Percentiles rank a stretch among this genome's conserved stretches.
Conservation (phyloP, 2,888 invertebrate genomes). For the Lasioglossum zephyrum region DNA sequence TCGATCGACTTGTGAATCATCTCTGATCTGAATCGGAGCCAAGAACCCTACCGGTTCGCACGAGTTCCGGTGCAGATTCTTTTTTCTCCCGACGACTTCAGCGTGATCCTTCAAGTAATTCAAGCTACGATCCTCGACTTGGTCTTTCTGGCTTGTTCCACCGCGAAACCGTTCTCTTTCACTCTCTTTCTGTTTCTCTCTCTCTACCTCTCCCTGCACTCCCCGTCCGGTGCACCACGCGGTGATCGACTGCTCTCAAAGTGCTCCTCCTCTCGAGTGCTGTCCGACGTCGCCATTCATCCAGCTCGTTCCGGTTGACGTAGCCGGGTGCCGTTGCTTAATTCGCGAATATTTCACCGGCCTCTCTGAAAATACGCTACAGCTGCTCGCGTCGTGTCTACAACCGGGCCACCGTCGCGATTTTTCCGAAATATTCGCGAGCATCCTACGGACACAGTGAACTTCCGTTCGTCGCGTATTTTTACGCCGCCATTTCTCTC, state of each 20-base stretch:
- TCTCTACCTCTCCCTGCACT: constrained; percentile 2
- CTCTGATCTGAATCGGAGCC: constrained; percentile 30
- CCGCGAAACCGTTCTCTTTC: constrained; percentile 1
- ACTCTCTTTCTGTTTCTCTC: constrained; percentile 3
- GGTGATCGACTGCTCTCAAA: constrained; percentile 59
- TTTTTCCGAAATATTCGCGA: constrained; percentile 56
- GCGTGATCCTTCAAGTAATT: constrained; percentile 45
- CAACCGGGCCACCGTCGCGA: constrained; percentile 62
- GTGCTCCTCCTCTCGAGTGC: constrained; percentile 68
- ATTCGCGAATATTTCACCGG: constrained; percentile 79
- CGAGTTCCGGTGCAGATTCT: constrained; percentile 18
- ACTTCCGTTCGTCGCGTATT: constrained; percentile 56
- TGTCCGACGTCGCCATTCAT: constrained; percentile 80
- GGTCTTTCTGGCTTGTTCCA: constrained; percentile 44
- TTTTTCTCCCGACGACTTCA: constrained; percentile 5
- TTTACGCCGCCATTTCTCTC: constrained; percentile 30
- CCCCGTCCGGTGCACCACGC: constrained; percentile 1
- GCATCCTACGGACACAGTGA: constrained; percentile 39
- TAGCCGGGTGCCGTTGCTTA: constrained; percentile 74
- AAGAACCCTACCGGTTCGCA: constrained; percentile 20
- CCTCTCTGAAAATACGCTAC: constrained; percentile 80
- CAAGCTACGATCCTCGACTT: constrained; percentile 51
- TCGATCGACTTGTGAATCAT: background rate
- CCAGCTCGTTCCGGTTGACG: constrained; percentile 73
- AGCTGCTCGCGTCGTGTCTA: constrained; percentile 82